phyloP scores from a whole-genome alignment of 2,888 invertebrate genomes.

The Heliconius aoede region DNA sequence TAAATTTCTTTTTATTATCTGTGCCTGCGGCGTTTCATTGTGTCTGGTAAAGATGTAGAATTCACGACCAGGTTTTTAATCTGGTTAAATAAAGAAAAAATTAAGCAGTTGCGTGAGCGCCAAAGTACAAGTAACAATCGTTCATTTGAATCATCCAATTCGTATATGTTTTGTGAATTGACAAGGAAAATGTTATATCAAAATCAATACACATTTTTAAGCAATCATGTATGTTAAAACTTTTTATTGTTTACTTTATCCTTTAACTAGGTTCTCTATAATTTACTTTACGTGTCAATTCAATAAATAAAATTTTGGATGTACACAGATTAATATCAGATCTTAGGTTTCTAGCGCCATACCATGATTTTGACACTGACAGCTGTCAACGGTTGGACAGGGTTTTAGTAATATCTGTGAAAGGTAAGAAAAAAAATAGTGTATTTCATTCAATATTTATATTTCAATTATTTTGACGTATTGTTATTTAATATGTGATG shows the following conservation, averaged over 20 bases:
- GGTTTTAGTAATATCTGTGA: constrained; percentile 53
- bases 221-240: neutral
- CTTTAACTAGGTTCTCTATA: neutral
- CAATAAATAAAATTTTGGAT: constrained; percentile 1
- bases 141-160: neutral
- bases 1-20: neutral
- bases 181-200: neutral
- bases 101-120: neutral
- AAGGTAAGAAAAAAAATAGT: constrained; percentile 65
- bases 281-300: constrained; percentile 1
- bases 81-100: neutral
- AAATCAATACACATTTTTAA: neutral
- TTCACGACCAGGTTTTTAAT: neutral
- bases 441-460: constrained; percentile 61
- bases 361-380: constrained; percentile 43
- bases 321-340: constrained; percentile 20
- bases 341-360: constrained; percentile 24
- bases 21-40: neutral
- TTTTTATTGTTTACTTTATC: neutral
- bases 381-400: constrained; percentile 51
- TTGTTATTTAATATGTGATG: constrained; percentile 17
- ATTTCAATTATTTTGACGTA: constrained; percentile 47
- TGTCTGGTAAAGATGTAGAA: neutral
- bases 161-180: neutral
- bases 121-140: neutral